Base-by-base conservation (phyloP, 2,888 invertebrate genomes). In the Pristionchus fissidentatus region DNA sequence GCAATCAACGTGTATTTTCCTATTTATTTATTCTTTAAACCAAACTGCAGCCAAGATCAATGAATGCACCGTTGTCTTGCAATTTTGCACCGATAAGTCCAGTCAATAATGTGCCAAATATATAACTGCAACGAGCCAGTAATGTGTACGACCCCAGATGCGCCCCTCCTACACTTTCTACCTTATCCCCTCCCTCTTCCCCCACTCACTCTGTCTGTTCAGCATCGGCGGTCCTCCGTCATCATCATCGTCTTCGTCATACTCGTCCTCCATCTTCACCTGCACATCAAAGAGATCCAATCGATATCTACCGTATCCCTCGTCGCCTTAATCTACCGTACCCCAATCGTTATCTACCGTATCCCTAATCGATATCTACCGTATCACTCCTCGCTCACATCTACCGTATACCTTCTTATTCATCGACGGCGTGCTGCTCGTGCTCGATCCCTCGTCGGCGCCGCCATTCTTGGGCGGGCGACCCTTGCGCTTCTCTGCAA, bases 381-480 rank as follows among this genome's bases (percentile, higher is more conserved):
- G 13, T 26, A n/a, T 15, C 57, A 15, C 52, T n/a, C 55, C 55
- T 26, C 15, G 29, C n/a, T n/a, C n/a, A n/a, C n/a, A n/a, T 15
- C 60, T 35, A 13, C 62, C 73, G 73, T 73, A n/a, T n/a, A 43
- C 43, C 73, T 73, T 73, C 73, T 43, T 73, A 29, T 3, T 1
- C 13, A 1, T 29, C 29, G 0, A 32, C 49, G 15, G 43, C 41
- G 41, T 70, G 41, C 49, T 77, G 46, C 15, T 10, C 10, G 22
- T 13, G 29, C 49, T 49, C 52, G 77, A 77, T 77, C 62, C 29
- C 10, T n/a, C 38, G n/a, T 26, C 55, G 4, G 8, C 43, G 2
- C 79, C 26, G 0, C 75, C 62, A 41, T 81, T 62, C 46, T 81
- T 81, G n/a, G 80, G 62, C 10, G 80, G 80, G 35, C 80, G 80